phyloP scores from a whole-genome alignment of 2,888 invertebrate species.

The Polydrusus cervinus region DNA sequence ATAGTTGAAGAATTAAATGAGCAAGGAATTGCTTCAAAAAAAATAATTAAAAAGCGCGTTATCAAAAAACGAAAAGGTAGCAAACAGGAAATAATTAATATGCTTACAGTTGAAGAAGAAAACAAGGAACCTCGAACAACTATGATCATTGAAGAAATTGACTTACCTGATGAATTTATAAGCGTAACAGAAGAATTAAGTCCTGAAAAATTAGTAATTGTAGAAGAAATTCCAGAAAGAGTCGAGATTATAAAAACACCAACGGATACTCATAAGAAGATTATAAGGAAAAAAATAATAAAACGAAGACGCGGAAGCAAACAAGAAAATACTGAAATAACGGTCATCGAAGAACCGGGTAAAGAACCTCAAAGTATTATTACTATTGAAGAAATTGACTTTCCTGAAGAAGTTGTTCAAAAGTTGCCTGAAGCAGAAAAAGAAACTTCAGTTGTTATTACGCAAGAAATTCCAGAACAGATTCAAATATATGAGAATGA shows the following conservation, averaged over 20 bases:
- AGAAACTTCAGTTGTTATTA: constrained; percentile 56
- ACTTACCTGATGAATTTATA: constrained; percentile 59
- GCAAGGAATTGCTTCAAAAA: constrained; percentile 59
- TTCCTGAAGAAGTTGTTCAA: constrained; percentile 57
- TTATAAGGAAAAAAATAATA: constrained; percentile 66
- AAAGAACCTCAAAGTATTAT: constrained; percentile 62
- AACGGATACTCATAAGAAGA: constrained; percentile 44
- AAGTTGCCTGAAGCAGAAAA: constrained; percentile 56
- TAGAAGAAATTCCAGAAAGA: constrained; percentile 60
- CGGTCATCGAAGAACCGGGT: constrained; percentile 62
- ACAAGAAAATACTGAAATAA: constrained; percentile 68
- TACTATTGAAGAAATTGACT: constrained; percentile 56
- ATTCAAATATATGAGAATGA: constrained; percentile 59
- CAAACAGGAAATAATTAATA: constrained; percentile 65
- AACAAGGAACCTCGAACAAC: constrained; percentile 67
- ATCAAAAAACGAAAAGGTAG: constrained; percentile 68
- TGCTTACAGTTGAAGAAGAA: constrained; percentile 68
- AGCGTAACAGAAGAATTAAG: constrained; percentile 62
- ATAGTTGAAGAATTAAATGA: constrained; percentile 57
- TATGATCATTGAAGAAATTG: constrained; percentile 65
- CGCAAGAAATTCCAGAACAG: constrained; percentile 63
- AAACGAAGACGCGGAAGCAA: constrained; percentile 67
- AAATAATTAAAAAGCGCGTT: constrained; percentile 59
- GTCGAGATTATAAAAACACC: constrained; percentile 59
- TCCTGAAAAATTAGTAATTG: constrained; percentile 57